Evolutionary conservation across 35 echinoderm and acorn worm genomes (phyloP), one percentile per base, ranked within the genome.

Genomic region (Heliocidaris tuberculata): DNA sequence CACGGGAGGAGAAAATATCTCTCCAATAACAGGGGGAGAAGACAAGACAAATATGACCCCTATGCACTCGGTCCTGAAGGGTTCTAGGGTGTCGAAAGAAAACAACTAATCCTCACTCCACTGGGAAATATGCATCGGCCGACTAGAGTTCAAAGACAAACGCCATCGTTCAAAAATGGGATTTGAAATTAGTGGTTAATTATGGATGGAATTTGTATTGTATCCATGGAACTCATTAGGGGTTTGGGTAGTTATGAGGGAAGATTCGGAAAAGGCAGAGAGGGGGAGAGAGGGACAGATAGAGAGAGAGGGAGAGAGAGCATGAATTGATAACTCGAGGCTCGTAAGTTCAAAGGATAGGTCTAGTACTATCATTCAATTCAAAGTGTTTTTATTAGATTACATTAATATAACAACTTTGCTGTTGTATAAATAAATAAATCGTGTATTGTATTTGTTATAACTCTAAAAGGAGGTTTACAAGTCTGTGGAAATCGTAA

Each of bases 31-130:
- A 78, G 65, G 65, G 65, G 65, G 21, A 78, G 65, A 78, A 78
- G 65, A 78, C 65, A 78, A 78, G 65, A 78, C 65, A 78, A 78
- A 78, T 78, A 78, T 78, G 65, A 78, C 65, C 65, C 60, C 65
- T 56, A 10, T n/a, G 65, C 65, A 27, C 65, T n/a, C 6, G 21
- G 21, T 78, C 65, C 27, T 27, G 21, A 78, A 78, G 17, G 65
- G 19, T 78, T 78, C 65, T 78, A 21, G 65, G 65, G 65, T 78
- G 65, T 78, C 65, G 65, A 78, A 78, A n/a, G 65, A 78, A 78
- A 78, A 78, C 65, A 78, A 78, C 65, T n/a, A 78, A 78, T 21
- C 65, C 65, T 8, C 27, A n/a, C 27, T 78, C 65, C 65, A 1
- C 21, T n/a, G 65, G 65, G 65, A 78, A 78, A 78, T 78, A n/a